Base-by-base conservation (phyloP, 2,797 vertebrate species). In the Trachurus trachurus region DNA sequence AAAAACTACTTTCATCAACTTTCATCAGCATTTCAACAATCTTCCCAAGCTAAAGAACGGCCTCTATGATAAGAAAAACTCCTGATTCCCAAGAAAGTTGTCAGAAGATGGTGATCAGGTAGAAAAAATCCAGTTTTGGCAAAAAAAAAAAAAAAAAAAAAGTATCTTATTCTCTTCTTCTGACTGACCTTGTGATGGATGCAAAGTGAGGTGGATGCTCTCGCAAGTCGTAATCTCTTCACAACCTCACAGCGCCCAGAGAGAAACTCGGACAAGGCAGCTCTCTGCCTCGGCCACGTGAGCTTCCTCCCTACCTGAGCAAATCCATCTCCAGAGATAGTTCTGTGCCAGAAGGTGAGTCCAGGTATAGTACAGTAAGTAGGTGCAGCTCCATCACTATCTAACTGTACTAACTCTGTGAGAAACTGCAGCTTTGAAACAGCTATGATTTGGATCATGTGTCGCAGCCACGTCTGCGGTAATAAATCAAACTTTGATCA, bases 21-120 rank as follows among this genome's bases (percentile, higher is more conserved):
- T 26, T 26, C 26, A 26, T 26, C 26, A 26, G 37, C 57, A 47
- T 50, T 74, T 44, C 40, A 53, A 67, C 58, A 71, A 39, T 26
- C 58, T 42, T 37, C 9, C 34, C 7, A 15, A 52, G 17, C 49
- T n/a, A 29, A 15, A 7, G 50, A 40, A 16, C 4, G 16, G 37
- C 45, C 50, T 45, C 31, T 21, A 52, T 50, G 16, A 58, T 57
- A 15, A 49, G 15, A 13, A 57, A n/a, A 11, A 5, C 49, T 15
- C 22, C 47, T 31, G 58, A 59, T 12, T 49, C 4, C 22, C 26
- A 40, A 66, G 44, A 42, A 17, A 50, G 31, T 3, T 62, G 47
- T 42, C 29, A 57, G 42, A 37, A 83, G 58, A 60, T 21, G 68
- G 39, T 8, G n/a, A 59, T 81, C 53, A 75, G 57, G 19, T 52